Base-by-base conservation (phyloP, 2,888 invertebrate species). In the Athalia rosae region DNA sequence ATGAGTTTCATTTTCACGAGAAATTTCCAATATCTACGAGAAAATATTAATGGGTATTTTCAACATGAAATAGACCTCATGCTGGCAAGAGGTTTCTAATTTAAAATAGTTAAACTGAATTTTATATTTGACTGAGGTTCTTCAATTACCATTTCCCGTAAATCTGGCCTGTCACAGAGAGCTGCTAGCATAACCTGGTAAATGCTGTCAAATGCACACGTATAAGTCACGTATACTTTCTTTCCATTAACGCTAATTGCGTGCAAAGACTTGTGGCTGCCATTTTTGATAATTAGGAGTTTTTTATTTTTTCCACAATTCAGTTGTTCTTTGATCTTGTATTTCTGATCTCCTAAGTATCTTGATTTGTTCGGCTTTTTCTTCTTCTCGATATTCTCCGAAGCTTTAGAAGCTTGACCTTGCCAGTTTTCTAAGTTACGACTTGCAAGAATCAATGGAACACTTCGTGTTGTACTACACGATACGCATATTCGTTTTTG, bases 171-270 rank as follows among this genome's bases (percentile, higher is more conserved):
- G 67, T 67, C 67, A 11, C 67, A 67, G 53, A 67, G 15, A 53
- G 67, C 67, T 67, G 67, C 67, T 15, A 67, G 41, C 41, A 67
- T 28, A 9, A 67, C 53, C 53, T 67, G 53, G 45, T 67, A 67
- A 5, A 67, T 48, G 15, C 67, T 67, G 11, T 67, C 67, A 41
- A 67, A 67, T 11, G 15, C 11, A 67, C 67, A 67, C 50, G 67
- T 67, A 28, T 11, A 28, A 48, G 41, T 67, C 5, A 53, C 50
- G 15, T 67, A 67, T 8, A 53, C 53, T 53, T 67, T 67, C 41
- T 53, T 15, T 8, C 53, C 67, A 67, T 67, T 13, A 2, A 67
- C 15, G 11, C 7, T 53, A 0, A 53, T 48, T 41, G 67, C 50
- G 28, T 53, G 67, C 28, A 67, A 48, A 41, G 67, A 53, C 13